Conservation (phyloP, 2,797 vertebrate species). For the Lateolabrax maculatus region DNA sequence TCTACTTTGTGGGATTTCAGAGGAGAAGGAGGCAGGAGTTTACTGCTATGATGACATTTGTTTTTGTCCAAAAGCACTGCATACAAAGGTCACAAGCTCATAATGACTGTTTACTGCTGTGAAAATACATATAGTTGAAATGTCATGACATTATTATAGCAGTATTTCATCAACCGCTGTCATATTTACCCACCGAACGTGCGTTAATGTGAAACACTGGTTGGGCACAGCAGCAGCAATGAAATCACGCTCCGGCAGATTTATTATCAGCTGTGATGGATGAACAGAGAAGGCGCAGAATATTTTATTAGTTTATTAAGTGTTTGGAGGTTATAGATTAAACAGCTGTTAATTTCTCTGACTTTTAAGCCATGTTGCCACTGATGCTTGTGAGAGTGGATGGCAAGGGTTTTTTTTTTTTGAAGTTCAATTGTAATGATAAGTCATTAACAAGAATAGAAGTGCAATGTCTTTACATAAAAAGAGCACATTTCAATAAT, state of each 20-base stretch:
- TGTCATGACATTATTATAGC: slow-evolving; percentile 81
- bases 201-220: slow-evolving; percentile 73
- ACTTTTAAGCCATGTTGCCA: slow-evolving; percentile 23
- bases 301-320: slow-evolving; percentile 61
- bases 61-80: slow-evolving; percentile 74
- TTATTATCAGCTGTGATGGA: slow-evolving; percentile 63
- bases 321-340: slow-evolving; percentile 49
- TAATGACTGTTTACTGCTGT: slow-evolving; percentile 79
- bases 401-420: too few relatives aligned
- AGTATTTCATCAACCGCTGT: slow-evolving; percentile 75
- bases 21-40: slow-evolving; percentile 43
- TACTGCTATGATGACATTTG: slow-evolving; percentile 76
- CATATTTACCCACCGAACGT: slow-evolving; percentile 71
- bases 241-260: slow-evolving; percentile 52
- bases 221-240: slow-evolving; percentile 12
- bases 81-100: slow-evolving; percentile 80
- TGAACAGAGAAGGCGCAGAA: slow-evolving; percentile 52
- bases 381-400: slow-evolving; percentile 7
- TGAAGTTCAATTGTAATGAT: background rate
- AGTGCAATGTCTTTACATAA: background rate
- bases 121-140: slow-evolving; percentile 82
- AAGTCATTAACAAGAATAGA: background rate
- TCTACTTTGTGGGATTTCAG: slow-evolving; percentile 33
- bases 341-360: slow-evolving; percentile 48
- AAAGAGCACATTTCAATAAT: slow-evolving; percentile 1